These are phyloP conservation scores for Oenanthe melanoleuca DNA, from an alignment of 2,113 vertebrate genomes.

Conservation along the genomic window DNA sequence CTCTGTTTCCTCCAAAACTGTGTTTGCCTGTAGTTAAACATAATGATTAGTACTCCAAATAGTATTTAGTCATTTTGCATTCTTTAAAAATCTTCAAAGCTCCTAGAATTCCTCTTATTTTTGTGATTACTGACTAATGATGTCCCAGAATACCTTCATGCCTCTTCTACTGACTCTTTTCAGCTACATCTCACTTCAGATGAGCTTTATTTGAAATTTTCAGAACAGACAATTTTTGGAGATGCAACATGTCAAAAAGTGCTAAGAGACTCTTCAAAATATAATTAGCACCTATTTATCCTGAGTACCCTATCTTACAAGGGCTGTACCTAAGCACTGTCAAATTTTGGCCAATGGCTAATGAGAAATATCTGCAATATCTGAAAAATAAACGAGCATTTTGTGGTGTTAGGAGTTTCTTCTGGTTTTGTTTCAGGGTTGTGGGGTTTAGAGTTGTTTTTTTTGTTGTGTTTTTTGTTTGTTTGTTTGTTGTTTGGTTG, in stretches of 20 bases:
- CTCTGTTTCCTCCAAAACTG: neutral
- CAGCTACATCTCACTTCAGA: conserved; percentile 40
- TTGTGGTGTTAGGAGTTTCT: neutral
- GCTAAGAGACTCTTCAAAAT: conserved; percentile 40
- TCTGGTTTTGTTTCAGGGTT: neutral
- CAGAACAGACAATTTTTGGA: conserved; percentile 22
- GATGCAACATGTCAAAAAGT: conserved; percentile 24
- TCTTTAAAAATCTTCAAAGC: conserved; percentile 13
- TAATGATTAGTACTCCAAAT: neutral
- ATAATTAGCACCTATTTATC: conserved; percentile 62
- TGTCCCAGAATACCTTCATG: conserved; percentile 11
- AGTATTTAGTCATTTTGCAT: neutral
- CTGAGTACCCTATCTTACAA: neutral
- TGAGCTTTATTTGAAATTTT: conserved; percentile 52
- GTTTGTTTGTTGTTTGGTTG: neutral
- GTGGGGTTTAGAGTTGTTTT: neutral
- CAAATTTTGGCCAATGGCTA: conserved; percentile 1
- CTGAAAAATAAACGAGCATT: neutral
- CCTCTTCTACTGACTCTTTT: conserved; percentile 1
- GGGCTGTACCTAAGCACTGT: neutral
- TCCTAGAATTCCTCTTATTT: neutral
- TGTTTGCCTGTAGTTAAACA: neutral
- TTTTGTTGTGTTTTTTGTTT: neutral
- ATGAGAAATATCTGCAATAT: neutral
- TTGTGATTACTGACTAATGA: neutral